phyloP scores from a whole-genome alignment of 2,888 invertebrate genomes.

The Dynastes hyllus region DNA sequence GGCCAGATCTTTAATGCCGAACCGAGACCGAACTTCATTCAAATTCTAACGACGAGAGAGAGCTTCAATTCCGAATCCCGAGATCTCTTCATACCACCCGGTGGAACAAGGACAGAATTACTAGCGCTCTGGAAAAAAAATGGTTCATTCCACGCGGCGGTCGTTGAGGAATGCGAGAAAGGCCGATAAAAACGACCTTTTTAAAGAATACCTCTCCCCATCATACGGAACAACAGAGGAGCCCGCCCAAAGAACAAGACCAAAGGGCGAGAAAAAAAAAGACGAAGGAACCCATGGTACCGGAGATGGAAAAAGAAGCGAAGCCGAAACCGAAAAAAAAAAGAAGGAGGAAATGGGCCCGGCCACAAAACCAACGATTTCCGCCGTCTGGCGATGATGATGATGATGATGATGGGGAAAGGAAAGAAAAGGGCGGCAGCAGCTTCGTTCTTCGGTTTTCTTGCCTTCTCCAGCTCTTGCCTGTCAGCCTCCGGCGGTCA shows the following conservation, averaged over 20 bases:
- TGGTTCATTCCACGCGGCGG: slow-evolving; percentile 41
- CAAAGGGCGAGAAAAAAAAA: too few relatives aligned
- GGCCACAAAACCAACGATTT: too few relatives aligned
- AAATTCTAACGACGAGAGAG: slow-evolving; percentile 33
- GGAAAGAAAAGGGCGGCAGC: slow-evolving; percentile 37
- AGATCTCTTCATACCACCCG: not conserved
- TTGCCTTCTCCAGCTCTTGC: not conserved
- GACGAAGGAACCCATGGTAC: too few relatives aligned
- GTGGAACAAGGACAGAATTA: not conserved
- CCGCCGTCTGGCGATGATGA: slow-evolving; percentile 12
- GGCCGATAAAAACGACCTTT: slow-evolving; percentile 42
- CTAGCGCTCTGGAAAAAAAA: slow-evolving; percentile 1
- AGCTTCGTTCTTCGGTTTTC: not conserved
- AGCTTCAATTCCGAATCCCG: not conserved
- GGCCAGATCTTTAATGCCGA: slow-evolving; percentile 9
- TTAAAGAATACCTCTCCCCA: slow-evolving; percentile 39
- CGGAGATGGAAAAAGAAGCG: not conserved
- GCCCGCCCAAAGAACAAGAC: not conserved
- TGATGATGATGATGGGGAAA: slow-evolving; percentile 44
- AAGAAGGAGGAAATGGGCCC: too few relatives aligned
- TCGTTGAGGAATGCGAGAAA: slow-evolving; percentile 39
- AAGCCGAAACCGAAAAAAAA: too few relatives aligned
- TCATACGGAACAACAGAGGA: slow-evolving; percentile 6
- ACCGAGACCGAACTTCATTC: slow-evolving; percentile 13
- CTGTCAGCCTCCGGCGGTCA: slow-evolving; percentile 28